phyloP scores from a whole-genome alignment of 2,113 vertebrate genomes.

The Prochilodus magdalenae region DNA sequence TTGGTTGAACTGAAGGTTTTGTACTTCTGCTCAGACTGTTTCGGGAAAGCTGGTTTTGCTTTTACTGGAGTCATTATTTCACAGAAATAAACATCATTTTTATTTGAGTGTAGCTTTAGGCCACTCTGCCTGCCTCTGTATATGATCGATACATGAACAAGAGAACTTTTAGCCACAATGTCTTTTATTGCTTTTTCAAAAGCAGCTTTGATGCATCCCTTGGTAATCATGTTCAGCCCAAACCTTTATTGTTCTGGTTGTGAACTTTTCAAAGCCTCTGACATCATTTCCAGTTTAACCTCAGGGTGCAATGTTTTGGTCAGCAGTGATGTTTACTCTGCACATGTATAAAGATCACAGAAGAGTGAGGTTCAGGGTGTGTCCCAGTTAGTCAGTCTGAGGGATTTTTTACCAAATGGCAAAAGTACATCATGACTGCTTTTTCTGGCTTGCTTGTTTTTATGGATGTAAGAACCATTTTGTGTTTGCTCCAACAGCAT shows the following conservation, averaged over 20 bases:
- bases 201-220: neutral
- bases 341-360: neutral
- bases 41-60: too few species aligned
- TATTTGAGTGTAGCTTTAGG: too few species aligned
- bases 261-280: constrained; percentile 35
- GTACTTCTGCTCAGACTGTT: too few species aligned
- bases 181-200: constrained; percentile 40
- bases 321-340: constrained; percentile 41
- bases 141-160: constrained; percentile 33
- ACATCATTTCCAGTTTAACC: constrained; percentile 45
- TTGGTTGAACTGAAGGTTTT: too few species aligned
- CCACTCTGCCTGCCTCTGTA: too few species aligned
- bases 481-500: constrained; percentile 2
- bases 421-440: constrained; percentile 81
- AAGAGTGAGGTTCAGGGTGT: constrained; percentile 3
- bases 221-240: constrained; percentile 58
- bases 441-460: constrained; percentile 10
- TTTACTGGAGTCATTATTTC: too few species aligned
- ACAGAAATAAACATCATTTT: too few species aligned
- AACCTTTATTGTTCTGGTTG: constrained; percentile 54
- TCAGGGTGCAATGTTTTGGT: constrained; percentile 31
- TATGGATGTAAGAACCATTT: constrained; percentile 15
- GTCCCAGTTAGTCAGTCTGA: neutral
- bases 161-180: constrained; percentile 24
- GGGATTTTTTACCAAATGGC: constrained; percentile 75